These are phyloP conservation scores for Macquaria australasica DNA, from an alignment of 2,113 vertebrate species.

Conservation along the genomic window DNA sequence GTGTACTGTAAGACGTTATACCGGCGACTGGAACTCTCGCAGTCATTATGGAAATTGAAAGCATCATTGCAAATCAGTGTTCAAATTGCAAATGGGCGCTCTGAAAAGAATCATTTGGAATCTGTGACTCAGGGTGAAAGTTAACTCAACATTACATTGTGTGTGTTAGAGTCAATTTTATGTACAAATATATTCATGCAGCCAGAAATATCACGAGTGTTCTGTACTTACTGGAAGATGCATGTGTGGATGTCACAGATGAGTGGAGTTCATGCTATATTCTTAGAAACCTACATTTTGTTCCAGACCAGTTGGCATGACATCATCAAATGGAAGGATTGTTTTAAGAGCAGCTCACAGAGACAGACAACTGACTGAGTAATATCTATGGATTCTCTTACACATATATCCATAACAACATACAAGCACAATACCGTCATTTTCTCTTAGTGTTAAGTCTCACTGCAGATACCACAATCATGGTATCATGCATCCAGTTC, in stretches of 20 bases:
- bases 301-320: conserved; percentile 37
- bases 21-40: conserved; percentile 18
- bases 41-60: conserved; percentile 55
- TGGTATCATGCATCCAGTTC: background rate
- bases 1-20: conserved; percentile 38
- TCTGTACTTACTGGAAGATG: conserved; percentile 19
- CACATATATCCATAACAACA: conserved; percentile 1
- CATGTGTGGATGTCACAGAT: conserved; percentile 31
- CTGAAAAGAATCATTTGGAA: conserved; percentile 40
- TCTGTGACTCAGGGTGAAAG: conserved; percentile 35
- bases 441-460: background rate
- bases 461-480: conserved; percentile 12
- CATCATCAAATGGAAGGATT: conserved; percentile 24
- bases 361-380: conserved; percentile 21
- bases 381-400: conserved; percentile 33
- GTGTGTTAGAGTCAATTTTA: background rate
- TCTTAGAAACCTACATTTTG: conserved; percentile 42
- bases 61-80: conserved; percentile 44
- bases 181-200: background rate
- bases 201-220: conserved; percentile 14
- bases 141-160: conserved; percentile 26
- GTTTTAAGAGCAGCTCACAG: conserved; percentile 8
- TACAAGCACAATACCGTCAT: background rate
- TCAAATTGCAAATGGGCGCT: conserved; percentile 25
- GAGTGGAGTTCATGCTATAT: conserved; percentile 26